Evolutionary conservation across 2,113 vertebrate species (phyloP).

Genomic region (Malurus alboscapulatus): DNA sequence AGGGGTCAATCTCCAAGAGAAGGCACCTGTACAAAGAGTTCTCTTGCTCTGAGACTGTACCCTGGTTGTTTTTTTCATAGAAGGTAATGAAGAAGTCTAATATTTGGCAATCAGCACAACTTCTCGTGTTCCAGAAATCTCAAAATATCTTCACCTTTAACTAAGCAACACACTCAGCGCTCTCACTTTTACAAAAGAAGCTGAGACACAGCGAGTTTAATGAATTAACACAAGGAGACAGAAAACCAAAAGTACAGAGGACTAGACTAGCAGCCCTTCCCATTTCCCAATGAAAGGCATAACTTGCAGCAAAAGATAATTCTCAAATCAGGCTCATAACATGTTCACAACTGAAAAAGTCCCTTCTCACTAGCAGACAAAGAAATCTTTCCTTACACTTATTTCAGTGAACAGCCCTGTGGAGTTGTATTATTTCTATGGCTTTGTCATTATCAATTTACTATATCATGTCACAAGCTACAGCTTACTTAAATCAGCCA

Average conservation of each 20-base stretch:
- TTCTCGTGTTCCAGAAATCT: not conserved
- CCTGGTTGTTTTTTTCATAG: not conserved
- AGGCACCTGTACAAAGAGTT: not conserved
- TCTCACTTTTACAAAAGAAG: not conserved
- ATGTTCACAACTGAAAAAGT: not conserved
- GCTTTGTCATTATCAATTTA: conserved; percentile 31
- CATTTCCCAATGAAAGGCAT: not conserved
- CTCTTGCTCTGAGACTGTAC: not conserved
- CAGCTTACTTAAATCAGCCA: conserved; percentile 36
- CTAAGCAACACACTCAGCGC: not conserved
- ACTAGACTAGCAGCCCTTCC: not conserved
- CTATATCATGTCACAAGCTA: conserved; percentile 40
- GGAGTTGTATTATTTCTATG: not conserved
- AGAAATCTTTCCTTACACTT: conserved; percentile 17
- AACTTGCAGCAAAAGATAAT: not conserved
- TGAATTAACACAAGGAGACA: conserved; percentile 5
- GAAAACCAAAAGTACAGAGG: not conserved
- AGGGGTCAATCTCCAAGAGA: not conserved
- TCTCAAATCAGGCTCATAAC: not conserved
- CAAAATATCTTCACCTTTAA: not conserved
- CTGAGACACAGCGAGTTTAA: not conserved
- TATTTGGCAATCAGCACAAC: not conserved
- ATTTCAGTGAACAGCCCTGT: not conserved
- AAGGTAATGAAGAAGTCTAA: not conserved
- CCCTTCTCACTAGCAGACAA: conserved; percentile 1